phyloP scores from a whole-genome alignment of 2,797 vertebrate species.

The Apogon talboti region DNA sequence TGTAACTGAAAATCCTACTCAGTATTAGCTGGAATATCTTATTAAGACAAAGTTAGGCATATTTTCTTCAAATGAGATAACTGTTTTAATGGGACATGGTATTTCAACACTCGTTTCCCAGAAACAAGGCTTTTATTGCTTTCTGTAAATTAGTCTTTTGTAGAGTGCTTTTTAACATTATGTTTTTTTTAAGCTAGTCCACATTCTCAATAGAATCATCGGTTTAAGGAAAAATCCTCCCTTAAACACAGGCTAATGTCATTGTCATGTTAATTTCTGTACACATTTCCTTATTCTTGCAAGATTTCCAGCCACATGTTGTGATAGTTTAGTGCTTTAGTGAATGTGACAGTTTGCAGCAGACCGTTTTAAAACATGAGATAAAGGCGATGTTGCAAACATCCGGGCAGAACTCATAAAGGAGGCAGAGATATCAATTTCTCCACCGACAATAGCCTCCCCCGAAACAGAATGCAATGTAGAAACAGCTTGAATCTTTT shows the following conservation, averaged over 20 bases:
- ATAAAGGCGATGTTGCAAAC: constrained; percentile 10
- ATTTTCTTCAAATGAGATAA: no score
- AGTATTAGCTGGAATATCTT: no score
- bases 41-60: no score
- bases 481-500: constrained; percentile 61
- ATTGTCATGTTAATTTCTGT: constrained; percentile 14
- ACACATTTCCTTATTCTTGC: constrained; percentile 9
- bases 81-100: no score
- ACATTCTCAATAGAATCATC: not conserved
- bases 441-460: constrained; percentile 26
- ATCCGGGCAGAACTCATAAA: constrained; percentile 20
- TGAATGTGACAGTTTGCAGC: constrained; percentile 18
- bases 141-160: constrained; percentile 9
- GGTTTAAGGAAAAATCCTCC: constrained; percentile 5
- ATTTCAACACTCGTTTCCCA: no score
- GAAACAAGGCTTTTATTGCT: constrained; percentile 1
- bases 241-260: not conserved
- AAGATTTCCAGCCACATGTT: constrained; percentile 9
- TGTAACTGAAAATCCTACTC: no score
- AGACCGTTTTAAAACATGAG: constrained; percentile 12
- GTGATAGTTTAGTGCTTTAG: constrained; percentile 12
- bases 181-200: not conserved
- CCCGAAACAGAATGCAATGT: constrained; percentile 33
- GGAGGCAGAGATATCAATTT: constrained; percentile 28
- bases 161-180: not conserved